Evolutionary conservation across 2,113 vertebrate genomes (phyloP), one percentile per base, ranked within the genome.

Genomic region (Ancistrus triradiatus): DNA sequence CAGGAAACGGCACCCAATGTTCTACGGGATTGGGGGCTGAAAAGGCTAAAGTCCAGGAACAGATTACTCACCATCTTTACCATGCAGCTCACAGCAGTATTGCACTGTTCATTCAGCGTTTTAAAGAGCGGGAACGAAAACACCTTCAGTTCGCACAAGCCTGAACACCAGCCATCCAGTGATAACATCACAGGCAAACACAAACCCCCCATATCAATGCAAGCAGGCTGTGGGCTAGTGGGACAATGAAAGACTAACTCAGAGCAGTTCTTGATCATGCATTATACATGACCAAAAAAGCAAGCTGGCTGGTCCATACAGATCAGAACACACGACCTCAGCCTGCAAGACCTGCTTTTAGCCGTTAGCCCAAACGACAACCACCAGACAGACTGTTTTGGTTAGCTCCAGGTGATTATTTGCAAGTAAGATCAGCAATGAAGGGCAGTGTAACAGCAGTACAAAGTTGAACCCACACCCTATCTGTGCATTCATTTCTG

Each of bases 11-110:
- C 6, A 52, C 7, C n/a, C 42, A 15, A 59, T 22, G 18, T 40
- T 17, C 4, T 0, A 1, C 3, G 18, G 44, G 11, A 1, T 9
- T 37, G 14, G 46, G 42, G 42, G 51, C 35, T 7, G n/a, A 47
- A 69, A 43, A 47, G 68, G 53, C 24, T 42, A 21, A 37, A 43
- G 59, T 33, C 19, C 33, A 43, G 10, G 19, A 19, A 69, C 21
- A 35, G 38, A 35, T 25, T 2, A 37, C 3, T 17, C 47, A 42
- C 38, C n/a, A 14, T 11, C 13, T 42, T n/a, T 13, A 13, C 7
- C 18, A 22, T 9, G 24, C 37, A 44, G 4, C 4, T 9, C 13
- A 7, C n/a, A n/a, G 3, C 3, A 18, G 37, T 15, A 22, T 53
- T 9, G 2, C 27, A 53, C 11, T 28, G 48, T 50, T 50, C 15